Evolutionary conservation across 2,888 invertebrate genomes (phyloP), one percentile per base, ranked within the genome.

Genomic region (Tridacna crocea): DNA sequence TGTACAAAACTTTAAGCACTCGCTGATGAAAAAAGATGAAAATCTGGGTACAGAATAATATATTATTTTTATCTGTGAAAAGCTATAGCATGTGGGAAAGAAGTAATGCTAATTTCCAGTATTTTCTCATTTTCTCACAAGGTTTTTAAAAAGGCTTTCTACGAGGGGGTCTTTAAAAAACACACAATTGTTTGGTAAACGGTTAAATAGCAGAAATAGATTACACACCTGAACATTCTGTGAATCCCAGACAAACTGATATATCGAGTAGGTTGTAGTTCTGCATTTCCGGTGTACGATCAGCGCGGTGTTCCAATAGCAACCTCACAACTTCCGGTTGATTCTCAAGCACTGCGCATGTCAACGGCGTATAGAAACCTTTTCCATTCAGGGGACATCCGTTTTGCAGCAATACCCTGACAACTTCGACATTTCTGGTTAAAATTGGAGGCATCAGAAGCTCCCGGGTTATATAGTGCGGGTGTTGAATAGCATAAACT

Each of bases 381-480:
- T 83, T 83, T 12, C 81, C 75, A 15, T 74, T 48, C 26, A 81
- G 60, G 2, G 83, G 85, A 6, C 77, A 77, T 0, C 83, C 85
- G 36, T 83, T 85, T 51, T 81, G 81, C 13, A 85, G 36, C 55
- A 85, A 72, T 19, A 85, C 66, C 27, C 77, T 63, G 10, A 85
- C 83, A 12, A 83, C 83, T 27, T 68, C 83, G 6, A 73, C 60
- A 60, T 85, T 85, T 55, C 77, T 73, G 3, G 81, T 83, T 48
- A 85, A 66, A 63, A 85, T 83, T 46, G 85, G 79, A 1, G 85
- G 85, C 85, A 85, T 85, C 19, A 85, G 17, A 0, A 85, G 77
- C n/a, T 85, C 85, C 68, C 83, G 26, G 13, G 74, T 81, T 8
- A 85, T 75, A 48, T 77, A 78, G 22, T 81, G 79, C 4, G 85